Evolutionary conservation across 2,797 vertebrate species (phyloP).

Genomic region (Sciurus carolinensis): DNA sequence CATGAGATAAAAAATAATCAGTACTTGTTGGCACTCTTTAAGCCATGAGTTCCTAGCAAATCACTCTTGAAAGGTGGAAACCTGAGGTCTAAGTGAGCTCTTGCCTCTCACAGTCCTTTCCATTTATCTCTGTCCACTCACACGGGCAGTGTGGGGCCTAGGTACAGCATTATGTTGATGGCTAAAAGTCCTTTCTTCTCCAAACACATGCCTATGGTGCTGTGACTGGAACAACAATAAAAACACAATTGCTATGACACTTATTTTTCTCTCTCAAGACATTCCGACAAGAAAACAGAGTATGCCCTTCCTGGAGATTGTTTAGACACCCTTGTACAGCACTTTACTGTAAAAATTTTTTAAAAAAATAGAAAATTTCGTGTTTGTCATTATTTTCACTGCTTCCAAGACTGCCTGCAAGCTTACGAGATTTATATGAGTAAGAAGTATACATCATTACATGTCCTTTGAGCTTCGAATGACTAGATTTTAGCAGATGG

Average conservation of each 20-base stretch:
- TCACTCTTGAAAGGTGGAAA: conserved; percentile 56
- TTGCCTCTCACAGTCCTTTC: conserved; percentile 29
- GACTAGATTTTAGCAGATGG: conserved; percentile 65
- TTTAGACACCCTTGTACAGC: not conserved
- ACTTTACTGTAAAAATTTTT: not conserved
- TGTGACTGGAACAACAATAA: not conserved
- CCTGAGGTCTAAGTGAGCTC: conserved; percentile 37
- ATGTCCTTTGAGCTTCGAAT: conserved; percentile 63
- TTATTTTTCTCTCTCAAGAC: conserved; percentile 62
- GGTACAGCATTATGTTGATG: not conserved
- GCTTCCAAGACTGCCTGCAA: not conserved
- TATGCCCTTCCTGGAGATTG: not conserved
- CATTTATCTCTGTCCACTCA: conserved; percentile 55
- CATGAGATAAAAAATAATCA: not conserved
- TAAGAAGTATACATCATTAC: not conserved
- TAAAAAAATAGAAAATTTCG: not conserved
- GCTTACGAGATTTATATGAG: conserved; percentile 50
- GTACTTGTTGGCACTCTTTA: not conserved
- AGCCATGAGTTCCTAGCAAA: not conserved
- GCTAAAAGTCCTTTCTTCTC: conserved; percentile 62
- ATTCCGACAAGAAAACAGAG: conserved; percentile 7
- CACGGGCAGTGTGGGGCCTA: rapidly evolving
- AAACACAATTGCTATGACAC: conserved; percentile 65
- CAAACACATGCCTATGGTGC: not conserved
- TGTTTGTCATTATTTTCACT: conserved; percentile 23